Conservation (phyloP, 2,888 invertebrate species). For the Glyphotaelius pellucidus region DNA sequence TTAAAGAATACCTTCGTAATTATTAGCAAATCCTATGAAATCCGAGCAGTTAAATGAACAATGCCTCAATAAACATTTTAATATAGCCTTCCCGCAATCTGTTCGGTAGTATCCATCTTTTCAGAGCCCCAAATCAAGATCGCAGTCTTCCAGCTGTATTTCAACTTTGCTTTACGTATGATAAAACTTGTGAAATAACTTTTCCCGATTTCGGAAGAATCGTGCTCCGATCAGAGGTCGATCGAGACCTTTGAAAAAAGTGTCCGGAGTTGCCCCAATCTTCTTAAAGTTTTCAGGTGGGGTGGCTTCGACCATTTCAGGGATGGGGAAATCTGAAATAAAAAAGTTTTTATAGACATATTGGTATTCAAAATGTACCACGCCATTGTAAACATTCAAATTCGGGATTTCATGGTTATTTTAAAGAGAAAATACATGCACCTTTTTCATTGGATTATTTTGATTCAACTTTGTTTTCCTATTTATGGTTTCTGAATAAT, state of each 20-base stretch:
- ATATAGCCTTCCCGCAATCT: background rate
- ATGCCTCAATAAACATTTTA: background rate
- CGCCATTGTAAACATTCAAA: background rate
- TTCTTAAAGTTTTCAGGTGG: conserved; percentile 28
- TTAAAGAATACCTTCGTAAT: too few species aligned
- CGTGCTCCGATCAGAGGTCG: conserved; percentile 25
- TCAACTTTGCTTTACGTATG: conserved; percentile 14
- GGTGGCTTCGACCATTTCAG: background rate
- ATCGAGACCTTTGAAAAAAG: conserved; percentile 7
- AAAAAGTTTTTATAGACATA: conserved; percentile 26
- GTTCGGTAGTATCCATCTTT: background rate
- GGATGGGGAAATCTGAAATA: background rate
- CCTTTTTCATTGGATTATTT: background rate
- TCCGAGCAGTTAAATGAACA: background rate
- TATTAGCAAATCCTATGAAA: background rate
- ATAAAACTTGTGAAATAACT: conserved; percentile 34
- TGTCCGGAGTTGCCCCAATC: background rate
- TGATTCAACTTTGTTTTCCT: background rate
- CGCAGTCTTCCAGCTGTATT: background rate
- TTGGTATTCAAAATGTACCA: conserved; percentile 12
- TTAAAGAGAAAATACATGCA: background rate
- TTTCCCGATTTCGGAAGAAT: background rate
- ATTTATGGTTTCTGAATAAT: background rate
- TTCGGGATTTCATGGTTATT: background rate
- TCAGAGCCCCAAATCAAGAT: background rate